Base-by-base conservation (phyloP, 2,797 vertebrate genomes). In the Schizothorax lantsangensis region DNA sequence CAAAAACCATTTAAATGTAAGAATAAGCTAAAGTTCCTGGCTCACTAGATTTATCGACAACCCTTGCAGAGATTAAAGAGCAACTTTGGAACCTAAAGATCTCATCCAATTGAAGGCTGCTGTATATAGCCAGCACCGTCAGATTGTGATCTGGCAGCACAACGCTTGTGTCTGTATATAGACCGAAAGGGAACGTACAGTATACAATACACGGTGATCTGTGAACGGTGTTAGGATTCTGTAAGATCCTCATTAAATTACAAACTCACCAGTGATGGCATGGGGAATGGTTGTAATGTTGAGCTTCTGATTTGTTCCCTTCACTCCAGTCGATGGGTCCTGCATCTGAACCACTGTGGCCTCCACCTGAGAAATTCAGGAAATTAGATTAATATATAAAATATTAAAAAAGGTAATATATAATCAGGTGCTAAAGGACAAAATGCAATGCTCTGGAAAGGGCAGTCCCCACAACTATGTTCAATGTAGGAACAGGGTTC, bases 271-370 rank as follows among this genome's bases (percentile, higher is more conserved):
- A 89, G 95, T 87, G 78, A 98, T 93, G 49, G 96, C 96, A 0
- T 99, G 96, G 0, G 98, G 97, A 89, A 99, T 96, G 6, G 81
- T 95, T 0, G 96, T 93, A 73, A 97, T 88, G 36, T 93, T 95
- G 86, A 98, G 94, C 17, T 95, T 96, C 95, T 99, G 98, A 0
- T 94, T 95, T 5, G 97, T 95, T 0, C 91, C 95, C 87, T 96
- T 97, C 66, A 99, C 91, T 6, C 98, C 97, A 0, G 85, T 92
- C 45, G 96, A 96, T 0, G 95, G 92, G 87, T 95, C 95, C 93
- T 99, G 98, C 97, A 99, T 99, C 91, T 98, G 96, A 92, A 98
- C 95, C 90, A 98, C 90, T 0, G 97, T 90, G 0, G 90, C 88
- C 90, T 98, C 97, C 0, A 98, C 90, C 98, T 99, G 73, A 78